Conservation (phyloP, 2,797 vertebrate genomes). For the Ctenosaura bakeri region DNA sequence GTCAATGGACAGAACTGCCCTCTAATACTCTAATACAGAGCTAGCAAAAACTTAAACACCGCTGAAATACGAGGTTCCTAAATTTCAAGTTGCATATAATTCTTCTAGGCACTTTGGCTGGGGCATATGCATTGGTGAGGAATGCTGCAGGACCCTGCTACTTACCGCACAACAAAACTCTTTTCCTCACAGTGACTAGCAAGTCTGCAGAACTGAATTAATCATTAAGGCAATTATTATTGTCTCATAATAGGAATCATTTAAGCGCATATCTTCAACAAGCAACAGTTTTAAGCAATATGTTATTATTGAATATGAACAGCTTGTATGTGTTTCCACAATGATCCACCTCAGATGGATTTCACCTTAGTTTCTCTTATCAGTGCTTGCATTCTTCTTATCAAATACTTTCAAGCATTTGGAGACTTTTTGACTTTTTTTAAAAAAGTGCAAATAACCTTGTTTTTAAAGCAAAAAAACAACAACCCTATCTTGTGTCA, state of each 20-base stretch:
- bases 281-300: constrained; percentile 13
- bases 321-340: background rate
- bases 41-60: background rate
- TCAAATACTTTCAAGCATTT: background rate
- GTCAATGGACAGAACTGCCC: background rate
- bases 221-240: background rate
- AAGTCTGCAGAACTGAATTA: background rate
- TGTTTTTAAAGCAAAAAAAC: too few species aligned
- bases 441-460: too few species aligned
- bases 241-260: constrained; percentile 4
- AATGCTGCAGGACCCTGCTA: background rate
- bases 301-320: background rate
- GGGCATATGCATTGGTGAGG: background rate
- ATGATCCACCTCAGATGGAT: background rate
- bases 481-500: too few species aligned
- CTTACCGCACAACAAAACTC: background rate
- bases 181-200: background rate
- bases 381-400: constrained; percentile 4
- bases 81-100: background rate
- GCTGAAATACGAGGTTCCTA: background rate
- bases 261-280: background rate
- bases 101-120: too few species aligned
- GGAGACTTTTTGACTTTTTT: too few species aligned
- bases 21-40: background rate
- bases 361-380: background rate